Base-by-base conservation (phyloP, 2,113 vertebrate species). In the Meleagris gallopavo region DNA sequence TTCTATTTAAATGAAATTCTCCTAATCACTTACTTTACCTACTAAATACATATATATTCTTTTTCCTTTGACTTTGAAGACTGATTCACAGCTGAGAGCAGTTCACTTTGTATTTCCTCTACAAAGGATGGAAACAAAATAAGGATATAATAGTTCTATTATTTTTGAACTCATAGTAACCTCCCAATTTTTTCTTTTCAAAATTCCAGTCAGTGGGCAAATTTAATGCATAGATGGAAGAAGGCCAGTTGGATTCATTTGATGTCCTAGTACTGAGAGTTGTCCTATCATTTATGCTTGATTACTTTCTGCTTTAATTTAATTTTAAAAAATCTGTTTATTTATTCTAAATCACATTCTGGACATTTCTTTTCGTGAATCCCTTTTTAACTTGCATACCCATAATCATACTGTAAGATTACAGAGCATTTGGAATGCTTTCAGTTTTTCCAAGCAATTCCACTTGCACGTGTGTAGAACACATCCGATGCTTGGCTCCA, bases 1-100 rank as follows among this genome's bases (percentile, higher is more conserved):
- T 11, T 62, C 79, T 80, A 50, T 76, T 58, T 77, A 74, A 94
- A 62, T 16, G 9, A 74, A 83, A 81, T 78, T 74, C 38, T 86
- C 24, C 16, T 27, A 29, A 61, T 16, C 12, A 62, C 27, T 88
- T 74, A 32, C 8, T 11, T 65, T 61, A 75, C 36, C 65, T 43
- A 29, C 14, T 16, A 86, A 75, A 45, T 14, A 61, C 6, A 50
- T 50, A 81, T 50, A n/a, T 67, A 61, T 38, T 83, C 4, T 69
- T 93, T 69, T 19, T 21, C 67, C 29, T 62, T 52, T 66, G 24
- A 25, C 27, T 85, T 81, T 50, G 38, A 76, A 83, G 62, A 57
- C 27, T 36, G 19, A 72, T 57, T 88, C 17, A 38, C 60, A 41
- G 14, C 22, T 57, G 38, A 82, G 43, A 52, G 12, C 13, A 36